These are phyloP conservation scores for Epistrophella euchroma DNA, from an alignment of 2,888 invertebrate species.

Conservation along the genomic window DNA sequence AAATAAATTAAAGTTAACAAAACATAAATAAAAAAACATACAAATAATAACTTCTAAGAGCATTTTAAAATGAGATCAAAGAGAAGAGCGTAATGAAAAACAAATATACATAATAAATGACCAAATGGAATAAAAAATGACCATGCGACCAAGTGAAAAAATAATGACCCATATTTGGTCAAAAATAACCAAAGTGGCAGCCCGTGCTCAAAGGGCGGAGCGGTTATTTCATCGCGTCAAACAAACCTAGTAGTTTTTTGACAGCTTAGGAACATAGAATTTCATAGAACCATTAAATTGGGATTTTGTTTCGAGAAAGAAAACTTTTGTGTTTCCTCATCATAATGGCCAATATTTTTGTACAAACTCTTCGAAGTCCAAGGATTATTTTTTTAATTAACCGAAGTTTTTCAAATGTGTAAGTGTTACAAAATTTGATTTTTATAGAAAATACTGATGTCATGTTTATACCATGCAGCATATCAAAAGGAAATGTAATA, in stretches of 20 bases:
- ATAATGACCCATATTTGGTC: too few relatives aligned
- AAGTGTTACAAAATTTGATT: conserved; percentile 3
- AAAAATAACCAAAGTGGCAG: too few relatives aligned
- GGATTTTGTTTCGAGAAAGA: conserved; percentile 10
- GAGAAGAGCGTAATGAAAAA: too few relatives aligned
- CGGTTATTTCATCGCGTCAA: too few relatives aligned
- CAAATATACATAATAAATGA: too few relatives aligned
- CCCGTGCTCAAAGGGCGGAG: too few relatives aligned
- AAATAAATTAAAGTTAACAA: too few relatives aligned
- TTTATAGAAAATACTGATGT: neutral
- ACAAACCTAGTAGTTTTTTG: conserved; percentile 5
- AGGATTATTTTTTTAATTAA: conserved; percentile 35
- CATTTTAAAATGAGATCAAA: too few relatives aligned
- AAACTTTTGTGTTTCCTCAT: neutral
- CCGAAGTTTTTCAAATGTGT: conserved; percentile 34
- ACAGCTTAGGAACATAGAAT: neutral
- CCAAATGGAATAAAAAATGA: too few relatives aligned
- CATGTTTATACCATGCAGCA: conserved; percentile 13
- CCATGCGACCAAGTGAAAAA: too few relatives aligned
- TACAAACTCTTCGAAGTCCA: conserved; percentile 34
- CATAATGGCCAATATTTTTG: conserved; percentile 51
- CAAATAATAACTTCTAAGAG: too few relatives aligned
- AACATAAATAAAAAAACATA: too few relatives aligned
- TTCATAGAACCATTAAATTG: neutral
- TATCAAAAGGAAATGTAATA: conserved; percentile 47